Base-by-base conservation (phyloP, 1,140 invertebrate species). In the Atopsyche davidsoni region DNA sequence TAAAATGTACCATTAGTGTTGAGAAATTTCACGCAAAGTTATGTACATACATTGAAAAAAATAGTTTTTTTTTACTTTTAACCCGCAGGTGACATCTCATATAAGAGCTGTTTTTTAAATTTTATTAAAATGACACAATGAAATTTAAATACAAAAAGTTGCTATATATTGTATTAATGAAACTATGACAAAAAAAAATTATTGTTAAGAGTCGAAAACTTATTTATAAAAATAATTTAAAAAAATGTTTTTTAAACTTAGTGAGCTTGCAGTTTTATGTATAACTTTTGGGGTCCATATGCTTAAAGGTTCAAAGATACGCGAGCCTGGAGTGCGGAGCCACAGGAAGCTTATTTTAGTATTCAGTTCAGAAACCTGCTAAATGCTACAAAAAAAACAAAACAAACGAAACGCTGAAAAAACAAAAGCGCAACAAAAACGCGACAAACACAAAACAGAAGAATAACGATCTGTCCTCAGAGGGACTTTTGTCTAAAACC, bases 351-450 rank as follows among this genome's bases (percentile, higher is more conserved):
- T 7, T 28, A 7, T 28, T 6, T 28, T 39, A 16, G 36, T 39
- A 39, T 39, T 39, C 36, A 39, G 36, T 39, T 16, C 36, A 39
- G 11, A 10, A 16, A 19, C 14, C 36, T 18, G 36, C 19, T 39
- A 17, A 39, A 39, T 16, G 36, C 36, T 39, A 39, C 16, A 13
- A 18, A 39, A 39, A 11, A 39, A 39, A 17, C 36, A 10, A 17
- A 10, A 16, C 9, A 17, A 17, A 17, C 36, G 36, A 39, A 39
- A 39, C n/a, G 10, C 19, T 17, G 4, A 39, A 39, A 36, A 39
- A 39, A 16, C 36, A 39, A 39, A 39, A n/a, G 3, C n/a, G 16
- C 32, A 34, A 28, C 6, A 28, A 34, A 34, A 34, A 34, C n/a
- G 3, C 32, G n/a, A 13, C 11, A 40, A 2, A 40, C 17, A 19